Conservation (phyloP, 2,797 vertebrate species). For the Phaenicophaeus curvirostris region DNA sequence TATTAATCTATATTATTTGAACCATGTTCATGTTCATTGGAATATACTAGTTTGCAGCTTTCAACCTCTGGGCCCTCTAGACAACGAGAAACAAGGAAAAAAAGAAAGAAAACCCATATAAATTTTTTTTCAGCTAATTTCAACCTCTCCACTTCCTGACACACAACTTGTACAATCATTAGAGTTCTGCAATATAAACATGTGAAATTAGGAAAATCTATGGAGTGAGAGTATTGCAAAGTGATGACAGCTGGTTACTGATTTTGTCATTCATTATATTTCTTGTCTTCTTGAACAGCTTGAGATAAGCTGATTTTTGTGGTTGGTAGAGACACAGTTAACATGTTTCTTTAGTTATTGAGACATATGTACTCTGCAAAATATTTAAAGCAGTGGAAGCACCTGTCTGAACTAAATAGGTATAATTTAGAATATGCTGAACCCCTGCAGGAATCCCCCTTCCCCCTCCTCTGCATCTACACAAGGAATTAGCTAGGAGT, state of each 20-base stretch:
- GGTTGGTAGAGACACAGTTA: conserved; percentile 22
- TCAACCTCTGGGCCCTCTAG: not conserved
- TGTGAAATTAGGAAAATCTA: not conserved
- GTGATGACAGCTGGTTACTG: conserved; percentile 24
- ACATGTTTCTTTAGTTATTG: not conserved
- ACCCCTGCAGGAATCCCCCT: not conserved
- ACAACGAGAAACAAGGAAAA: not conserved
- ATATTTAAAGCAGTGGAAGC: not conserved
- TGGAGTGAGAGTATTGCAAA: conserved; percentile 1
- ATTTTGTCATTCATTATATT: conserved; percentile 11
- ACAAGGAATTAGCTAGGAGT: not conserved
- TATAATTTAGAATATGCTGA: conserved; percentile 48
- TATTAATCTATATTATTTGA: not conserved
- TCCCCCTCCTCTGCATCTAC: not conserved
- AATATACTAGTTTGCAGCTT: not conserved
- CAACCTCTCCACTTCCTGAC: not conserved
- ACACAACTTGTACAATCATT: not conserved
- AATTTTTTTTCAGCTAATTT: not conserved
- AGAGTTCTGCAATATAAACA: conserved; percentile 13
- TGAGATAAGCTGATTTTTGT: conserved; percentile 51
- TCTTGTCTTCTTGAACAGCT: conserved; percentile 8
- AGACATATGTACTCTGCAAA: conserved; percentile 11
- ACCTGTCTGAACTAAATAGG: not conserved
- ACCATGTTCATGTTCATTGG: not conserved
- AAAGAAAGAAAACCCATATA: not conserved